Evolutionary conservation across 1,140 invertebrate genomes (phyloP), one percentile per base, ranked within the genome.

Genomic region (Zelostemma sp.): DNA sequence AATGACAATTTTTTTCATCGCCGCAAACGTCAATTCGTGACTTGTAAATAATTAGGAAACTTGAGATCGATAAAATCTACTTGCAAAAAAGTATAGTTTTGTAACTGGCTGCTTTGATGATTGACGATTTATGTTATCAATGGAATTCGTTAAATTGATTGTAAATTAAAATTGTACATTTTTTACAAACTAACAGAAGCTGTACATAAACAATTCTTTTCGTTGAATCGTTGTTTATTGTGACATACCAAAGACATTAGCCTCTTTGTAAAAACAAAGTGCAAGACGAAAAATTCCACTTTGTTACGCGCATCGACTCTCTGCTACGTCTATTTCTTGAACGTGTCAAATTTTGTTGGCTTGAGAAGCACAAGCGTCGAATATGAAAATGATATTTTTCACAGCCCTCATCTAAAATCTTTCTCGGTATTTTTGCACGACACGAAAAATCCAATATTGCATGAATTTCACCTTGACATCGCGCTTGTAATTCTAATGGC

Each of bases 291-390:
- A 50, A 35, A 14, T 46, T 17, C 17, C 43, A 46, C 16, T 46
- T 46, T 28, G 46, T 25, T 48, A 28, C 6, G 14, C n/a, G 15
- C 46, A 48, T 48, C 15, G 46, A 48, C 46, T 48, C 46, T 48
- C 46, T 48, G 46, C 46, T 48, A 48, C 46, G 19, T 28, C 18
- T 12, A 28, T 48, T 48, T 48, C 46, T 48, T 21, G 25, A 48
- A 50, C 9, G 28, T n/a, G 48, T 33, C 14, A 18, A 33, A 31
- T 35, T 50, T 33, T 11, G n/a, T 16, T 16, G 14, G 14, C 16
- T 50, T 50, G 16, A 50, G n/a, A 35, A 1, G 16, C 14, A 48
- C 19, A 12, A 46, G 18, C 19, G 45, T 19, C 35, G n/a, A 41
- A 15, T 15, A 41, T 25, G n/a, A 41, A 28, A 48, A 21, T 19